Base-by-base conservation (phyloP, 1,140 invertebrate genomes). In the Cydia splendana region DNA sequence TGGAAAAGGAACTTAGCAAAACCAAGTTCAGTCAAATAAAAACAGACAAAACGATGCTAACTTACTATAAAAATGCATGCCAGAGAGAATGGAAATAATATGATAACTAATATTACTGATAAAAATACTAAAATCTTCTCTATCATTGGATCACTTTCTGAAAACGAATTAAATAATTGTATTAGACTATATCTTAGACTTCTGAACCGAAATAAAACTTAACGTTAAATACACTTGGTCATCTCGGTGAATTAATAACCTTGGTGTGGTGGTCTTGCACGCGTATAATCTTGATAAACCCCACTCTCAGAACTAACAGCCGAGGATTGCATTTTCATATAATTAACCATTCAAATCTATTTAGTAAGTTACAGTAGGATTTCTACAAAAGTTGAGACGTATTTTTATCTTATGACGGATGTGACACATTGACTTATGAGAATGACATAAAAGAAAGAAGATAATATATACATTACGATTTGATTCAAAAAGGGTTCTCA, bases 21-120 rank as follows among this genome's bases (percentile, higher is more conserved):
- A 48, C 13, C 13, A 48, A 48, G 4, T 15, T 48, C 3, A 13
- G 45, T 3, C 0, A 48, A 13, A 48, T 13, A 48, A 15, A 48
- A 48, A 4, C 12, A 15, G 15, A 48, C 45, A 20, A 28, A 81
- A n/a, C n/a, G n/a, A 53, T n/a, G 12, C 18, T 6, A 53, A 76
- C 85, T 81, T 80, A 87, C 87, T 82, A 85, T 75, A 67, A 87
- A 87, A 42, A 84, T 76, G 53, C 62, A 80, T 10, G 87, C 74
- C 38, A 88, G 30, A 7, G 87, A 87, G n/a, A 88, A n/a, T 1
- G 87, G 87, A 62, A 88, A 88, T 15, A 77, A 77, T 38, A 88
- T 28, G 18, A 88, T 65, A 30, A 80, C 80, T 9, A 87, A 28
- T 30, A 87, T 28, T 2, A 85, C 74, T 12, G 86, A 85, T 30